Evolutionary conservation across 1,140 invertebrate species (phyloP).

Genomic region (Halictus rubicundus): DNA sequence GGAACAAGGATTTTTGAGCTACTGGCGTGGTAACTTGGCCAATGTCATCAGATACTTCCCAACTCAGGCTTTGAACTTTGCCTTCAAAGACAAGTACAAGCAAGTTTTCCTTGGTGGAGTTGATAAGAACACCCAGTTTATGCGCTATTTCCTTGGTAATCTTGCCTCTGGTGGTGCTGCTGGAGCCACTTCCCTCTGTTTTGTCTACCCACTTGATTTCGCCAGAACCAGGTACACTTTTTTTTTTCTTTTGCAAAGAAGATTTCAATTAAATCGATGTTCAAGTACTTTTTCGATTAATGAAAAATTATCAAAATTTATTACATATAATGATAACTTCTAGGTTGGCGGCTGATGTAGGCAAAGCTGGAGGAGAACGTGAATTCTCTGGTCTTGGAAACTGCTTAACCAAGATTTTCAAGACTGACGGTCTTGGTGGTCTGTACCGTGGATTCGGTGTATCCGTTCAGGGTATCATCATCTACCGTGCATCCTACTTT

Average conservation of each 20-base stretch:
- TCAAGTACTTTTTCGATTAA: not conserved
- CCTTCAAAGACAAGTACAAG: slow-evolving; percentile 96
- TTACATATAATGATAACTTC: not conserved
- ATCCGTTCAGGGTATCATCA: slow-evolving; percentile 93
- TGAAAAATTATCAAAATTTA: not conserved
- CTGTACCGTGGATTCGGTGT: slow-evolving; percentile 95
- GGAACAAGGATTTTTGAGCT: slow-evolving; percentile 91
- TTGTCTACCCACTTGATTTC: slow-evolving; percentile 98
- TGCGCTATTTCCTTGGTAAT: slow-evolving; percentile 92
- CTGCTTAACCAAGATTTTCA: slow-evolving; percentile 91
- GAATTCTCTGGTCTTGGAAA: slow-evolving; percentile 92
- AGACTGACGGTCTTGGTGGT: slow-evolving; percentile 90
- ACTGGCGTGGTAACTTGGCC: slow-evolving; percentile 97
- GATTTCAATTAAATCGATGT: not conserved
- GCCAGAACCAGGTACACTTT: slow-evolving; percentile 91
- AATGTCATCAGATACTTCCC: slow-evolving; percentile 97
- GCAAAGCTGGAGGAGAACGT: slow-evolving; percentile 87
- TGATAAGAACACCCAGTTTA: slow-evolving; percentile 94
- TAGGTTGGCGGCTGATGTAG: slow-evolving; percentile 91
- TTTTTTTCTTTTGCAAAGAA: not conserved
- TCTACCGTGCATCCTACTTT: slow-evolving; percentile 95
- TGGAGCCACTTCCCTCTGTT: slow-evolving; percentile 95
- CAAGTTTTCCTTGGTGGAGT: slow-evolving; percentile 90
- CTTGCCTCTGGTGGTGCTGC: slow-evolving; percentile 96
- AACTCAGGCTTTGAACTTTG: slow-evolving; percentile 97